Evolutionary conservation across 2,888 invertebrate species (phyloP).

Genomic region (Chesias legatella): DNA sequence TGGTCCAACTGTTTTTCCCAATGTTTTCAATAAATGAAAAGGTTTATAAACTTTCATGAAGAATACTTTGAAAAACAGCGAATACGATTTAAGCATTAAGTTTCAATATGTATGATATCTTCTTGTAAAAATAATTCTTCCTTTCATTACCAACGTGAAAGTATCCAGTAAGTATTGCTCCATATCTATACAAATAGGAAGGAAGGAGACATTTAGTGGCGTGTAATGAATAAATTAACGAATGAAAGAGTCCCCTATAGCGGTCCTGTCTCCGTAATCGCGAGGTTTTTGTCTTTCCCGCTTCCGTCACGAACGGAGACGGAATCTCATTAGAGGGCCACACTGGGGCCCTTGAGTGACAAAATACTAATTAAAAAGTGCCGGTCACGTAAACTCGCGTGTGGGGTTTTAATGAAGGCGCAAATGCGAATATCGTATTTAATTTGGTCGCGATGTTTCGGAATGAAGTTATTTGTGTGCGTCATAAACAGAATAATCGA

Average conservation of each 20-base stretch:
- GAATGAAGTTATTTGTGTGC: constrained; percentile 7
- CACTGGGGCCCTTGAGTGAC: constrained; percentile 25
- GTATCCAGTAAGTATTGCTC: no score
- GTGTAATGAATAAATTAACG: constrained; percentile 17
- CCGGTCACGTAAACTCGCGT: constrained; percentile 31
- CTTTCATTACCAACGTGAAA: no score
- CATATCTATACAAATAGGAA: not conserved
- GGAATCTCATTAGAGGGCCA: constrained; percentile 39
- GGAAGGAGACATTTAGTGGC: constrained; percentile 9
- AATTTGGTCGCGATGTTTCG: constrained; percentile 10
- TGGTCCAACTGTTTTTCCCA: no score
- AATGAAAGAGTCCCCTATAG: constrained; percentile 19
- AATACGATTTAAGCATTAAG: no score
- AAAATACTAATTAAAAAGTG: constrained; percentile 32
- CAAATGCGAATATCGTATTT: constrained; percentile 14
- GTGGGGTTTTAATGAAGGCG: constrained; percentile 20
- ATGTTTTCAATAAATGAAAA: no score
- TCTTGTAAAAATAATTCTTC: no score
- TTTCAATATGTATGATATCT: no score
- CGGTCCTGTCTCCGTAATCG: constrained; percentile 35
- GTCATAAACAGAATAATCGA: constrained; percentile 1
- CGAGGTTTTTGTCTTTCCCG: constrained; percentile 38
- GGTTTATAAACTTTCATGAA: no score
- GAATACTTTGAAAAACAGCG: no score
- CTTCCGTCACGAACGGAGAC: constrained; percentile 36